Evolutionary conservation across 1,140 invertebrate species (phyloP).

Genomic region (Coptotermes formosanus): DNA sequence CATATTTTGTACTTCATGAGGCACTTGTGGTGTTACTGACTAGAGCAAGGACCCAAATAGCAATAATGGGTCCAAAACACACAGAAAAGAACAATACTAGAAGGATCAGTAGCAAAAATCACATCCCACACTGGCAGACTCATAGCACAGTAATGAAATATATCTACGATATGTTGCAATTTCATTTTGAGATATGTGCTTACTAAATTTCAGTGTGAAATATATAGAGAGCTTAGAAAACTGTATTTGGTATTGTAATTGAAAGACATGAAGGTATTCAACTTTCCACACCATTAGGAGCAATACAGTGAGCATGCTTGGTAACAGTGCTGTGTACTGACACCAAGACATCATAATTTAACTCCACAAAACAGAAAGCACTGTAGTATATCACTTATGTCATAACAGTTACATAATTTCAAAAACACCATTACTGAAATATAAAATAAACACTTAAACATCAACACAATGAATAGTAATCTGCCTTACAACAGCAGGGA

Average conservation of each 20-base stretch:
- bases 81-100: neutral
- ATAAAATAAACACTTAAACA: conserved; percentile 7
- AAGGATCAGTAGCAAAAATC: neutral
- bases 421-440: neutral
- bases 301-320: neutral
- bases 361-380: neutral
- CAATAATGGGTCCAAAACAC: neutral
- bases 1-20: neutral
- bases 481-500: neutral
- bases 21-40: conserved; percentile 15
- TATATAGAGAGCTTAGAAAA: neutral
- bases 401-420: neutral
- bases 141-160: neutral
- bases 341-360: neutral
- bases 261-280: neutral
- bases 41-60: neutral
- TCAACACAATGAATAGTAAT: neutral
- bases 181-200: neutral
- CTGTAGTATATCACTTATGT: neutral
- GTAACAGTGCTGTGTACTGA: neutral
- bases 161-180: neutral
- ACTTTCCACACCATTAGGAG: neutral
- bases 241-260: neutral
- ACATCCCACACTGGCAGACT: neutral
- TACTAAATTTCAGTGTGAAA: neutral